Conservation (phyloP, 2,888 invertebrate genomes). For the Netelia virgata region DNA sequence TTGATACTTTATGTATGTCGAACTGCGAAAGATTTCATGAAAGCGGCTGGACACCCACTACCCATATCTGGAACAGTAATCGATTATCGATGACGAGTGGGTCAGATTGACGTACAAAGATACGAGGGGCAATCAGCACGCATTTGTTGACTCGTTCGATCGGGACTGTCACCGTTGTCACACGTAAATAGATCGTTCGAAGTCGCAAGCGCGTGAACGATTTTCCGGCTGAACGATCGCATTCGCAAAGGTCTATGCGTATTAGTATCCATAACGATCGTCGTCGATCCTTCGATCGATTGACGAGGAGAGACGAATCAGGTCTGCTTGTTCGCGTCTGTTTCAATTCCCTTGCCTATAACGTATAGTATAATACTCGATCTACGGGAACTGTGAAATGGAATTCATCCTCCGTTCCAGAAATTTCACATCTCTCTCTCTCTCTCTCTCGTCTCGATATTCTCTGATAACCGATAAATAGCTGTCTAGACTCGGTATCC, state of each 20-base stretch:
- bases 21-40: neutral
- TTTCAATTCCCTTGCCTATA: neutral
- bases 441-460: neutral
- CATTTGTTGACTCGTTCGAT: neutral
- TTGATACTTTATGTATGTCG: neutral
- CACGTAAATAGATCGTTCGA: neutral
- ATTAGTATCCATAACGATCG: slow-evolving; percentile 13
- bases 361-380: neutral
- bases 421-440: neutral
- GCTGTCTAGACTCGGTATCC: neutral
- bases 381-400: neutral
- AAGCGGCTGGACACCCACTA: neutral
- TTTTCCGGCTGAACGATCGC: neutral
- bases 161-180: slow-evolving; percentile 1
- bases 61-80: slow-evolving; percentile 9
- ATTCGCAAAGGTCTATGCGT: neutral
- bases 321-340: neutral
- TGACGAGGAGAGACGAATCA: neutral
- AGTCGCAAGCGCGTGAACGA: neutral
- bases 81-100: slow-evolving; percentile 5
- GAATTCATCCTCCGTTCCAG: neutral
- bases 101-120: slow-evolving; percentile 12
- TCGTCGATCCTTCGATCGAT: slow-evolving; percentile 6
- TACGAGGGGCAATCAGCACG: slow-evolving; percentile 2
- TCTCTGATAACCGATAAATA: slow-evolving; percentile 26